Base-by-base conservation (phyloP, 2,888 invertebrate species). In the Idaea aversata region DNA sequence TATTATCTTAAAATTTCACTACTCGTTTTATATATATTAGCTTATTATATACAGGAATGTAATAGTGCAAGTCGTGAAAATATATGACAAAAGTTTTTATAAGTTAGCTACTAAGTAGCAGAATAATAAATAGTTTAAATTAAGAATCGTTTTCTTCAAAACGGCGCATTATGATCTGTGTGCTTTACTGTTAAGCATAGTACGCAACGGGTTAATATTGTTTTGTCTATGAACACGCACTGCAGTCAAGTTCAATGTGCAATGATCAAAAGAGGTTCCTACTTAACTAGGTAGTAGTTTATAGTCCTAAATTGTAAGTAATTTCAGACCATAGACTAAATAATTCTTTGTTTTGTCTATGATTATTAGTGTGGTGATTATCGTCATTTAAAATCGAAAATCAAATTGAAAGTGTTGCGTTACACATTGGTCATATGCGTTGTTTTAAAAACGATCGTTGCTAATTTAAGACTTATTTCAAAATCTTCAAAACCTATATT, bases 31-130 rank as follows among this genome's bases (percentile, higher is more conserved):
- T 77, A 70, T 81, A 79, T 77, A 76, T 78, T 78, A 70, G 59
- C 72, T 73, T 78, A 75, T 77, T 84, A 81, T 85, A 72, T 86
- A 88, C 85, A 88, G 83, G 83, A 86, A 87, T 86, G 86, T 78
- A 73, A 80, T 77, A 80, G 83, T 85, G 84, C 83, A 78, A 75
- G 72, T 71, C 79, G 47, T 47, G 47, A 47, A 47, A 47, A 47
- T 47, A 47, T 47, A 13, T 13, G 47, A 47, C 47, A 47, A 15
- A n/a, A n/a, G 4, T 59, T 34, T 15, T 61, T 25, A 34, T 6
- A 61, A 35, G 10, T 61, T 13, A 13, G 47, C 47, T 47, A 47
- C 47, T 2, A 47, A 3, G 47, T 47, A 47, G 47, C 47, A 6
- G 47, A 47, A 13, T 7, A 47, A 47, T 7, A 47, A 10, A 13